These are phyloP conservation scores for Amaurobius ferox DNA, from an alignment of 2,888 invertebrate species.

Conservation along the genomic window DNA sequence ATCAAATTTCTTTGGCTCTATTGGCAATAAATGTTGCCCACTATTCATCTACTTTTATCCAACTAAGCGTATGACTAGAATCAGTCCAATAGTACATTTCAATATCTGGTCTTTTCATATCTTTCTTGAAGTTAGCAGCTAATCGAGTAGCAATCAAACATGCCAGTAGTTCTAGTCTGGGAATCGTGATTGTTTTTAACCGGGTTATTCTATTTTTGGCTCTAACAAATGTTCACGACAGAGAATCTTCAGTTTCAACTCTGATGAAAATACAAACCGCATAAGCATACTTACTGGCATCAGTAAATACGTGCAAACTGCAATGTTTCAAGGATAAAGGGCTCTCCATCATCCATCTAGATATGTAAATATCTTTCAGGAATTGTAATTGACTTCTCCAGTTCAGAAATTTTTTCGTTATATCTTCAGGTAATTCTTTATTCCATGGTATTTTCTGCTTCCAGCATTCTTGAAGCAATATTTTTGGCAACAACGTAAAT, in stretches of 20 bases:
- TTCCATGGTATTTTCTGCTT: neutral
- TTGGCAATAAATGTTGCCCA: conserved; percentile 3
- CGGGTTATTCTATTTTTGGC: conserved; percentile 8
- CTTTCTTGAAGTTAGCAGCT: neutral
- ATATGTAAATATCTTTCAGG: neutral
- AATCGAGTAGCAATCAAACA: too few species aligned
- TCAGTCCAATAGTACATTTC: conserved; percentile 19
- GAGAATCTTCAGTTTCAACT: neutral
- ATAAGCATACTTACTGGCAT: neutral
- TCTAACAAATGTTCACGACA: neutral
- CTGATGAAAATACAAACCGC: neutral
- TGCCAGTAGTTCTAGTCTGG: conserved; percentile 7
- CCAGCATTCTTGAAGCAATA: neutral
- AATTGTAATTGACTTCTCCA: neutral
- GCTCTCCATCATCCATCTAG: neutral
- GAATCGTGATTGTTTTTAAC: neutral
- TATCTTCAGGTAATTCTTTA: neutral
- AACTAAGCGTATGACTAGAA: neutral
- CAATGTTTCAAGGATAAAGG: neutral
- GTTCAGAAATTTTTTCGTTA: neutral
- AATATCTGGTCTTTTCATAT: neutral
- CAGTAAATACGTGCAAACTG: neutral
- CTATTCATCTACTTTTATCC: neutral
- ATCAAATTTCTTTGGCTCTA: neutral
- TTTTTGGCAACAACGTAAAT: neutral